Base-by-base conservation (phyloP, 2,888 invertebrate genomes). In the Hyposoter didymator region DNA sequence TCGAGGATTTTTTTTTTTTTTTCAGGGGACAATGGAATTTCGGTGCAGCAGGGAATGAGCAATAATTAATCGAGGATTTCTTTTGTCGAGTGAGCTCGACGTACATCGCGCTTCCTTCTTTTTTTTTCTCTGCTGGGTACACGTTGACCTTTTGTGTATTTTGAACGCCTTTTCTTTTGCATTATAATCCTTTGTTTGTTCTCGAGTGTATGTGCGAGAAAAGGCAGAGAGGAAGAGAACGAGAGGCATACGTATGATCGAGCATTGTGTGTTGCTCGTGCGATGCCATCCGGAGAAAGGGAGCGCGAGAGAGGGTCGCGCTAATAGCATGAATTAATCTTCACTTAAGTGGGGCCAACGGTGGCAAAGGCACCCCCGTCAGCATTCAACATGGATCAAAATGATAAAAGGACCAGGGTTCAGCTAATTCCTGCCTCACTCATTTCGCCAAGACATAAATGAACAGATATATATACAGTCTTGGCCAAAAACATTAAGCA, bases 281-380 rank as follows among this genome's bases (percentile, higher is more conserved):
- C 17, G 32, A 17, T n/a, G 45, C 28, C 66, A 66, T 45, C 22
- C 45, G 17, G 59, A 39, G 72, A 76, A 64, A 49, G 49, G 32
- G 28, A 45, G 66, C 19, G 66, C 19, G 66, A 76, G 43, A 35
- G 28, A 49, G 67, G 49, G 78, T 80, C 84, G 76, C 87, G 90
- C 90, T 92, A 92, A 91, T 91, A 91, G 90, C 90, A 89, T 88
- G 91, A 92, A 92, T 92, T 92, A 92, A 91, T 92, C 92, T 91
- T 88, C 85, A 88, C 88, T 83, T 88, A 89, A 90, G 88, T 88
- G 88, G 89, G 87, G 84, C 88, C 87, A 87, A 78, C 78, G 69
- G 86, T 87, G 88, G 86, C 88, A 88, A 87, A 89, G 89, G 89
- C 88, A 87, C 88, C 87, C 87, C 76, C 45, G 79, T 84, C 80